Evolutionary conservation across 2,888 invertebrate genomes (phyloP).

Genomic region (Tridacna crocea): DNA sequence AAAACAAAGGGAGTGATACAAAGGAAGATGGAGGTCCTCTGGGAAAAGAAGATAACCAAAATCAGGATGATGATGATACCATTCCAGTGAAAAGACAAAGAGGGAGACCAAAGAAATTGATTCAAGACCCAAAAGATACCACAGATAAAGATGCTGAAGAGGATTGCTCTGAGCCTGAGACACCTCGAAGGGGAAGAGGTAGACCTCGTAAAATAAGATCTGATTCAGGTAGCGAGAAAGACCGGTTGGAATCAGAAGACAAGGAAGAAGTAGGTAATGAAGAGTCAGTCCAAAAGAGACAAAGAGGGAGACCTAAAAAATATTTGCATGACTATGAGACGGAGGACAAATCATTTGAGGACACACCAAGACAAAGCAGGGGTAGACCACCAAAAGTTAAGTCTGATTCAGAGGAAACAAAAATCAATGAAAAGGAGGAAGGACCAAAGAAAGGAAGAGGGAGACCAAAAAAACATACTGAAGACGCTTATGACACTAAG

Average conservation of each 20-base stretch:
- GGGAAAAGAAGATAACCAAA: neutral
- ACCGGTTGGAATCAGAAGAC: neutral
- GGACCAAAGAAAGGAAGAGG: constrained; percentile 14
- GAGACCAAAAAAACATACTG: constrained; percentile 6
- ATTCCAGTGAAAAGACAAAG: neutral
- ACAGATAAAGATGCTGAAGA: neutral
- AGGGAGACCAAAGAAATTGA: neutral
- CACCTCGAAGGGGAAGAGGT: neutral
- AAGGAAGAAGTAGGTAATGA: neutral
- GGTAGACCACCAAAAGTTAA: neutral
- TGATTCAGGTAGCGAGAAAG: neutral
- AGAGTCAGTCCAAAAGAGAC: neutral
- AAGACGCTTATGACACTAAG: neutral
- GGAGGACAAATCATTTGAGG: neutral
- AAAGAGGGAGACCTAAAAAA: neutral
- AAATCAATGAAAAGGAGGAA: neutral
- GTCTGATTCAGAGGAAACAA: constrained; percentile 8
- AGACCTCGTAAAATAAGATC: constrained; percentile 10
- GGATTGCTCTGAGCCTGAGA: neutral
- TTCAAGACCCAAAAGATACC: neutral
- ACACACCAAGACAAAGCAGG: neutral
- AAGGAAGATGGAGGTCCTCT: neutral
- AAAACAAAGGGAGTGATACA: neutral
- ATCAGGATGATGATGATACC: neutral
- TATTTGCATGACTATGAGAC: neutral